These are phyloP conservation scores for Parazoanthus swiftii DNA, from an alignment of 92 coral and sea anemone genomes.

Conservation along the genomic window DNA sequence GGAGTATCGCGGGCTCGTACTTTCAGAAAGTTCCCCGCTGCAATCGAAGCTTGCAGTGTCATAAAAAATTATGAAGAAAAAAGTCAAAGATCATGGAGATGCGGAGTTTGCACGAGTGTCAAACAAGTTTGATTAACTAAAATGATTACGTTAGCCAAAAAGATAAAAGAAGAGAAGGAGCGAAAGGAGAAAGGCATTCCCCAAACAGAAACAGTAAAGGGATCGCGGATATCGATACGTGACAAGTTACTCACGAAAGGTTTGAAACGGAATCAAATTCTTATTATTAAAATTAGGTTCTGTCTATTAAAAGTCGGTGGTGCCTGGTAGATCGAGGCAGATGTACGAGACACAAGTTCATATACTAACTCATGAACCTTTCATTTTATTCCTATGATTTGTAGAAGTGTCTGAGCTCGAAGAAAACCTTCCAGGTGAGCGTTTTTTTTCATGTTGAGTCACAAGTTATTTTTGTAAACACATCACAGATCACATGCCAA, in stretches of 20 bases:
- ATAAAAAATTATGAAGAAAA: background rate
- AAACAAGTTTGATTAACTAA: constrained; percentile 13
- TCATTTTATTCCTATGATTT: constrained; percentile 32
- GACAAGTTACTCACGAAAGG: constrained; percentile 92
- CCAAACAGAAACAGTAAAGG: constrained; percentile 52
- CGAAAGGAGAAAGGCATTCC: constrained; percentile 71
- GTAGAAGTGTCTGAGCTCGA: constrained; percentile 93
- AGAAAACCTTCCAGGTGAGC: constrained; percentile 89
- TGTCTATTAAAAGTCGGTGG: background rate
- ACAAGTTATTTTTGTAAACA: constrained; percentile 32
- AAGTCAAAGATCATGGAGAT: background rate
- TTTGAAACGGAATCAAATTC: background rate
- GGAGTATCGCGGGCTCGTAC: constrained; percentile 34
- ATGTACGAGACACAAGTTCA: background rate
- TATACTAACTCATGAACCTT: background rate
- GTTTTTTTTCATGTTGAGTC: background rate
- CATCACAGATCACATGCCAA: constrained; percentile 2
- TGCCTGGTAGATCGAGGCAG: background rate
- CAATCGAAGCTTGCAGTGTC: background rate
- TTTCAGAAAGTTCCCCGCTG: background rate
- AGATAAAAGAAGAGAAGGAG: constrained; percentile 92
- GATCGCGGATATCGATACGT: constrained; percentile 76
- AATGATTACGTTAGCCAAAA: constrained; percentile 96
- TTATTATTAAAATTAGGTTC: background rate
- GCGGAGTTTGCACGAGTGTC: background rate